phyloP scores from a whole-genome alignment of 2,113 vertebrate species.

The Pluvialis apricaria region DNA sequence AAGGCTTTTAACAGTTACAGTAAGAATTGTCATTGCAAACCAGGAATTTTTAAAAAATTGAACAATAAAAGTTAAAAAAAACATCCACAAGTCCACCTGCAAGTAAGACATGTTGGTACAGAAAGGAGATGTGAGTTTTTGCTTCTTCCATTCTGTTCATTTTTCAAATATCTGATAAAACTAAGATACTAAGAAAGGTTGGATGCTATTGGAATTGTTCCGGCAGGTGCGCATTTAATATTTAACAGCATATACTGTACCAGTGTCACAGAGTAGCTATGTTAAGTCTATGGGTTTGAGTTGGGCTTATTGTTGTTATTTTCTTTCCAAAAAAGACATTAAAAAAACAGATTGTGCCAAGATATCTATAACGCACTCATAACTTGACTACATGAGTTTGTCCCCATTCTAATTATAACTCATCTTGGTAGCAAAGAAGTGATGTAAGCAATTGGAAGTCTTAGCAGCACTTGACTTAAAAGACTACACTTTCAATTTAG shows the following conservation, averaged over 20 bases:
- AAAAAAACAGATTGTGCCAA: neutral
- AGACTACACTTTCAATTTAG: neutral
- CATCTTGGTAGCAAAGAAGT: neutral
- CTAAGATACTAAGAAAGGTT: neutral
- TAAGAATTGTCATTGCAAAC: constrained; percentile 68
- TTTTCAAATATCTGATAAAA: neutral
- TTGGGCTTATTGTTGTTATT: neutral
- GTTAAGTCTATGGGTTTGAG: neutral
- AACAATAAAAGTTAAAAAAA: constrained; percentile 51
- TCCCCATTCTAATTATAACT: neutral
- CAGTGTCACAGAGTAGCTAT: constrained; percentile 23
- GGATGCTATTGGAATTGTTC: neutral
- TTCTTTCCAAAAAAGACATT: neutral
- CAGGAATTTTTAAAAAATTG: constrained; percentile 10
- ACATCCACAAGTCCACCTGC: constrained; percentile 46
- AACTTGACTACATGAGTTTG: neutral
- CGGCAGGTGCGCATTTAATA: neutral
- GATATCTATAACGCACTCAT: fast-evolving
- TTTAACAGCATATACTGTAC: constrained; percentile 31
- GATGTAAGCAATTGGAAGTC: neutral
- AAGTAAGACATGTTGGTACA: constrained; percentile 29
- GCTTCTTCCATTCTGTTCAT: neutral
- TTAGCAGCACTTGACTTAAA: neutral
- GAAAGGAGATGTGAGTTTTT: neutral
- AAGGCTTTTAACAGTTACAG: constrained; percentile 62